Conservation (phyloP, 2,113 vertebrate genomes). For the Cryptomyrus ogoouensis region DNA sequence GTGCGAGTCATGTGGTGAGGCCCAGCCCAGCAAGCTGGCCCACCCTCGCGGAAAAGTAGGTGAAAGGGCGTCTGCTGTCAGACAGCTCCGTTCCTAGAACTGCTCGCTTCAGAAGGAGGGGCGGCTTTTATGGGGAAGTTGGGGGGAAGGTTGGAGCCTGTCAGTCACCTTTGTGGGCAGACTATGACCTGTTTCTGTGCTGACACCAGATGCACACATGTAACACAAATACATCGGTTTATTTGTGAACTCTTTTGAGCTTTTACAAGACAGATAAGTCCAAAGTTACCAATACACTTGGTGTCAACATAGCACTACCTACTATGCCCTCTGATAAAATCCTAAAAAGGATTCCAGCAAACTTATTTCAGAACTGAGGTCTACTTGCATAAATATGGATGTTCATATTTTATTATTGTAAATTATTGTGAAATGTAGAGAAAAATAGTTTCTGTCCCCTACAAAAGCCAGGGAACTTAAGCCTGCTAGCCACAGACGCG, state of each 20-base stretch:
- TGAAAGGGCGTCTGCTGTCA: constrained; percentile 11
- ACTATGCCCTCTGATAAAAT: neutral
- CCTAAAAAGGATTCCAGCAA: neutral
- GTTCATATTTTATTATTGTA: neutral
- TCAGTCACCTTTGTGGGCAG: neutral
- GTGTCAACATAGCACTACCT: neutral
- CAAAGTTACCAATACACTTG: neutral
- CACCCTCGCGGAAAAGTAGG: constrained; percentile 14
- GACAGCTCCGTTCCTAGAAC: constrained; percentile 3
- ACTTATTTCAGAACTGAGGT: neutral
- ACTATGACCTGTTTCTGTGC: neutral
- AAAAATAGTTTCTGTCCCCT: neutral
- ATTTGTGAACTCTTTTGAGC: neutral
- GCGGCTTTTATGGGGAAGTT: neutral
- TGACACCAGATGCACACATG: neutral
- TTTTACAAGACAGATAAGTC: neutral
- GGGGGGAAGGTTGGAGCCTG: neutral
- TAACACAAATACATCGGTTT: neutral
- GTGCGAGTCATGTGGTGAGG: neutral
- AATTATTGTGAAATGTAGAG: neutral
- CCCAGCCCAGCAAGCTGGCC: neutral
- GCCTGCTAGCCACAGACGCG: neutral
- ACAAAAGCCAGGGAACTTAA: neutral
- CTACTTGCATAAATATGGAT: neutral
- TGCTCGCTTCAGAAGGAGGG: neutral